Conservation (phyloP, 1,140 invertebrate species). For the Samia ricini region DNA sequence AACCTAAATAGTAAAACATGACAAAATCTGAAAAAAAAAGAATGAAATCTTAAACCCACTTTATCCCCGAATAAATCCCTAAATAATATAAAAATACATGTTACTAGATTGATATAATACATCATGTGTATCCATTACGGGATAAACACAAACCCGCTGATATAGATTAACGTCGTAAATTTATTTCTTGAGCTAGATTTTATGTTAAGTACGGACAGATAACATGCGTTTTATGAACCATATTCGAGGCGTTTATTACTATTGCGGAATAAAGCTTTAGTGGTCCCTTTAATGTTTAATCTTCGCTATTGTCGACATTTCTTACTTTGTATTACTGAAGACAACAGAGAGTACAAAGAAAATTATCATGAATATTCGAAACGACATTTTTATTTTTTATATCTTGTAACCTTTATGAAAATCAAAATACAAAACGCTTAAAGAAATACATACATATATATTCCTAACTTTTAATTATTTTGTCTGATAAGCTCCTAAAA, state of each 20-base stretch:
- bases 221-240: constrained; percentile 13
- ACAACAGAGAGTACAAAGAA: background rate
- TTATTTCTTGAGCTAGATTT: constrained; percentile 3
- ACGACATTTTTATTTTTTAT: too few relatives aligned
- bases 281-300: background rate
- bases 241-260: constrained; percentile 15
- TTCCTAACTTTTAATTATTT: too few relatives aligned
- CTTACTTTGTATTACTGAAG: background rate
- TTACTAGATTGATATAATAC: background rate
- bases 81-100: too few relatives aligned
- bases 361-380: too few relatives aligned
- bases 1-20: too few relatives aligned
- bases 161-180: constrained; percentile 1
- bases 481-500: too few relatives aligned
- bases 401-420: too few relatives aligned
- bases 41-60: too few relatives aligned
- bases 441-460: too few relatives aligned
- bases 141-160: background rate
- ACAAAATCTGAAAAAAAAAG: too few relatives aligned
- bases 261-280: constrained; percentile 11
- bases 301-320: constrained; percentile 1
- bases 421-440: too few relatives aligned
- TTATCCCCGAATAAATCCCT: too few relatives aligned
- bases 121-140: background rate
- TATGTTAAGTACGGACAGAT: constrained; percentile 5